Evolutionary conservation across 2,888 invertebrate genomes (phyloP), one percentile per base, ranked within the genome.

Genomic region (Cheilosia scutellata): DNA sequence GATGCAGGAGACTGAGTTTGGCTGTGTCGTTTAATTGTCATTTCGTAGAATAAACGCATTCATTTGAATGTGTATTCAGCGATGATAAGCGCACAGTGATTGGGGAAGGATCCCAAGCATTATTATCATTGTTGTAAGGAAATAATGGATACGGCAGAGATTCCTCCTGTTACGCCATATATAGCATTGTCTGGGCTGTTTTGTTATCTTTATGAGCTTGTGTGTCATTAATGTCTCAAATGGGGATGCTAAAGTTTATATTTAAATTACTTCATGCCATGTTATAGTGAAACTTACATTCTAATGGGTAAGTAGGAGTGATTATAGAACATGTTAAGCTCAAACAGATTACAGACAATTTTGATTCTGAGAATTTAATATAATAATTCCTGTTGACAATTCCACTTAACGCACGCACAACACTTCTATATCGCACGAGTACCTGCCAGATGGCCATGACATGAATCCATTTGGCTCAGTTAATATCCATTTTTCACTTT

Each of bases 201-300:
- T 33, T 58, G 33, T 58, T 58, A 58, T 58, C 58, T 58, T 58
- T 58, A 58, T 58, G 58, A 58, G 58, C 58, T 58, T 37, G 37
- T 58, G 37, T 40, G 58, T 37, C 58, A 58, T 58, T 37, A 58
- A 37, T 40, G 58, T 37, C 6, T 58, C 20, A 16, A 51, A 51
- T 25, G 51, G 51, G 27, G 27, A 27, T 51, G 25, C 27, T 51
- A 29, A 51, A 51, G 27, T 51, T 51, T 27, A 27, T 13, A 51
- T 51, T 20, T 27, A 51, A 11, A 27, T 27, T 16, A n/a, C 16
- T 49, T 6, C 25, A 1, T 49, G 20, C 11, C 20, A 25, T 49
- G 20, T 49, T 49, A 25, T 25, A 25, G 49, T 25, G 25, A 25
- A 49, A 25, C 20, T 25, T 49, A 11, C 1, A 1, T 4, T 20